Base-by-base conservation (phyloP, 2,113 vertebrate genomes). In the Mormyrus lacerda region DNA sequence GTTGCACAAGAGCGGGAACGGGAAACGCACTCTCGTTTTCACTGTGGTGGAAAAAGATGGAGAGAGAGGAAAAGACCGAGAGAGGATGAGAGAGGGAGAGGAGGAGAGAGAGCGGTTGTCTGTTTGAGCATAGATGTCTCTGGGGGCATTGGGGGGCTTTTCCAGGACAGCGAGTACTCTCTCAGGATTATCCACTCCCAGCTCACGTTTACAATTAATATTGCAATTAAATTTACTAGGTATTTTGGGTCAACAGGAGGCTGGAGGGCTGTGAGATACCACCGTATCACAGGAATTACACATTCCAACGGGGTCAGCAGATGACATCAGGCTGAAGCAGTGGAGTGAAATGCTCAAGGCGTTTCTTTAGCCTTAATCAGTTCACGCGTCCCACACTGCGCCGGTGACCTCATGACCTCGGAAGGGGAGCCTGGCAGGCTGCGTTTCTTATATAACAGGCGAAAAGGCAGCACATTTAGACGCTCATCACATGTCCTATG, bases 1-100 rank as follows among this genome's bases (percentile, higher is more conserved):
- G 91, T 93, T 94, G 92, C 93, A 92, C 93, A 94, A 88, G 94
- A 94, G 94, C 94, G 93, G 93, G 94, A 94, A 93, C 91, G 48
- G 47, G 85, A 53, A 87, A 55, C 82, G 88, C 83, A 89, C 93
- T 42, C 91, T 93, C 61, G 89, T 93, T 94, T 93, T 95, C 93
- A 93, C 88, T 91, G 91, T 92, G 93, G 95, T 94, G 94, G 94
- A 93, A 90, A 90, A 91, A 91, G 90, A 90, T 89, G 88, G 92
- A 91, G 89, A 82, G 90, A 86, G 89, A 82, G 44, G 90, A 90
- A 91, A 87, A 89, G 91, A 89, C 88, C 55, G 91, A 90, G 90
- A 79, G 91, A 89, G 91, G 91, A 90, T 89, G 89, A 88, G 92
- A 90, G 89, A 69, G 89, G 79, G 89, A 83, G 45, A 44, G 83